A percentile compares a stretch with the other conserved stretches of the same genome.
Conservation (phyloP, 2,888 invertebrate species). For the Dryobota labecula region DNA sequence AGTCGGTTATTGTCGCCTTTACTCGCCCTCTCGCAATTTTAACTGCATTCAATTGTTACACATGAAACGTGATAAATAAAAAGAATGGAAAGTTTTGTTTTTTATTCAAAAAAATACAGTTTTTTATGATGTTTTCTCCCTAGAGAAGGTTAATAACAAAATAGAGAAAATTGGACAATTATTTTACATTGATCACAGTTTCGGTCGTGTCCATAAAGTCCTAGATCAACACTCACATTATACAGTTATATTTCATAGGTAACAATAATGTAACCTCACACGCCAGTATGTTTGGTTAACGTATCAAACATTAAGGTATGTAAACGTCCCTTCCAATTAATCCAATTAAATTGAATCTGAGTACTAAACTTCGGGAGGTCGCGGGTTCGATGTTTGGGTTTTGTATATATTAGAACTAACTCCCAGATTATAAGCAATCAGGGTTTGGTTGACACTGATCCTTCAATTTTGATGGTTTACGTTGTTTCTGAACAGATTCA, state of each 20-base stretch:
- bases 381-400: slow-evolving; percentile 40
- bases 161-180: too few relatives aligned
- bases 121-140: too few relatives aligned
- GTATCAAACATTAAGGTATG: slow-evolving; percentile 33
- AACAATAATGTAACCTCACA: slow-evolving; percentile 1
- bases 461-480: slow-evolving; percentile 41
- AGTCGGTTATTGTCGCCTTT: too few relatives aligned
- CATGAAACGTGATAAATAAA: too few relatives aligned
- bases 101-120: too few relatives aligned
- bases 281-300: slow-evolving; percentile 24
- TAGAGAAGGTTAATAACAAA: too few relatives aligned
- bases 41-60: too few relatives aligned
- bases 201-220: too few relatives aligned
- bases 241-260: neutral
- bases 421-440: slow-evolving; percentile 54
- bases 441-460: slow-evolving; percentile 49
- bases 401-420: slow-evolving; percentile 52
- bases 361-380: slow-evolving; percentile 32
- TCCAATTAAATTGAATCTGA: slow-evolving; percentile 59
- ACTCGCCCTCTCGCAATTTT: too few relatives aligned
- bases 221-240: too few relatives aligned
- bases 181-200: too few relatives aligned
- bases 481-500: slow-evolving; percentile 12
- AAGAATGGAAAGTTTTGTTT: too few relatives aligned
- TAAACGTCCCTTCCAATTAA: slow-evolving; percentile 53